Evolutionary conservation across 2,797 vertebrate species (phyloP).

Genomic region (Spea hammondii): DNA sequence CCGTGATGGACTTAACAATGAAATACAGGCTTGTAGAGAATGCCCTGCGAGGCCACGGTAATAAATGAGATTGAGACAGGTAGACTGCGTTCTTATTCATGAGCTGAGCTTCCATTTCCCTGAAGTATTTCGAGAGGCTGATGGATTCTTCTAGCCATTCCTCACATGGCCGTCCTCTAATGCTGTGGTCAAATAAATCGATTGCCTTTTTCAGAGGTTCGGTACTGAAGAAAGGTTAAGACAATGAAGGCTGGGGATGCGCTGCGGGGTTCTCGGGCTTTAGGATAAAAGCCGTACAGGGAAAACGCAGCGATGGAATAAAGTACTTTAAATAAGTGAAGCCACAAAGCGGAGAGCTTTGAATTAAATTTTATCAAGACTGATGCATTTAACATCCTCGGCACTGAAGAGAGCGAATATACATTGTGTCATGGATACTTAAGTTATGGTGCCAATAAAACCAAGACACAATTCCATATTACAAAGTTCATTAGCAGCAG

Average conservation of each 20-base stretch:
- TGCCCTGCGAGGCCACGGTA: neutral
- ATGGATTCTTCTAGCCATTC: conserved; percentile 45
- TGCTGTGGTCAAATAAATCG: conserved; percentile 50
- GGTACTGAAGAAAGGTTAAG: conserved; percentile 36
- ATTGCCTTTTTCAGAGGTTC: conserved; percentile 40
- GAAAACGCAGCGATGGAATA: conserved; percentile 5
- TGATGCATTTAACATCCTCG: neutral
- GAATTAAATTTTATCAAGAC: conserved; percentile 10
- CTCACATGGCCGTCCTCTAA: conserved; percentile 42
- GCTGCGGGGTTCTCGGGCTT: neutral
- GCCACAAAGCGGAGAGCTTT: conserved; percentile 12
- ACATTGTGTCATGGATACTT: too few relatives aligned
- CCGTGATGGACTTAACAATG: conserved; percentile 19
- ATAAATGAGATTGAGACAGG: conserved; percentile 36
- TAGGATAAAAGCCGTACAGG: neutral
- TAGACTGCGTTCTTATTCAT: conserved; percentile 44
- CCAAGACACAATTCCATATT: too few relatives aligned
- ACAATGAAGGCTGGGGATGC: conserved; percentile 15
- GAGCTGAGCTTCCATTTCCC: conserved; percentile 47
- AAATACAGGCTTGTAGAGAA: conserved; percentile 32
- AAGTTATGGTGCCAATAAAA: too few relatives aligned
- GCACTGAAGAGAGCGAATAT: neutral
- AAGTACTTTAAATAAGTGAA: conserved; percentile 20
- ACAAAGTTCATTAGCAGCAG: too few relatives aligned
- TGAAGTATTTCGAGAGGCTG: conserved; percentile 48